phyloP scores from a whole-genome alignment of 2,888 invertebrate species.

The Trissolcus japonicus region DNA sequence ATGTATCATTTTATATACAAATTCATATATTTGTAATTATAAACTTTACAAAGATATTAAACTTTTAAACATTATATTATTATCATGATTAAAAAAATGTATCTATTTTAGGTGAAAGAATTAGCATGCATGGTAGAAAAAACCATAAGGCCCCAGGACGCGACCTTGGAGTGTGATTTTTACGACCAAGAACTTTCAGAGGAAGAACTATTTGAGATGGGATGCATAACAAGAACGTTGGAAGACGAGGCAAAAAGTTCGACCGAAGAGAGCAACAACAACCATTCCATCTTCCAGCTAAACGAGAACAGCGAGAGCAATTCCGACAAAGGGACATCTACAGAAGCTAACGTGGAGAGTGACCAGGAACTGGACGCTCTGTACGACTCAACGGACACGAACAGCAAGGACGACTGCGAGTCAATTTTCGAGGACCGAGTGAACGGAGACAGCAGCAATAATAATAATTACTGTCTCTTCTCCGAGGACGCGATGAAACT shows the following conservation, averaged over 20 bases:
- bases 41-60: constrained; percentile 5
- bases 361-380: constrained; percentile 58
- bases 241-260: constrained; percentile 28
- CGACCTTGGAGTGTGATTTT: constrained; percentile 16
- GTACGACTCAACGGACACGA: constrained; percentile 55
- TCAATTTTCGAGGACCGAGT: constrained; percentile 7
- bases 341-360: constrained; percentile 41
- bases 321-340: constrained; percentile 48
- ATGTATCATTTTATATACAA: too few species aligned
- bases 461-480: constrained; percentile 33
- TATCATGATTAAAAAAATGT: too few species aligned
- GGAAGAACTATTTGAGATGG: constrained; percentile 33
- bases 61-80: too few species aligned
- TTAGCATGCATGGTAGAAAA: constrained; percentile 68
- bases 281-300: constrained; percentile 26
- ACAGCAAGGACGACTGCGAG: constrained; percentile 17
- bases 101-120: constrained; percentile 68
- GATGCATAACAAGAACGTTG: constrained; percentile 30
- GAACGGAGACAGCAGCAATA: constrained; percentile 27
- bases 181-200: constrained; percentile 39
- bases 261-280: constrained; percentile 42
- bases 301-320: constrained; percentile 53
- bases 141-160: constrained; percentile 62
- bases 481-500: constrained; percentile 21
- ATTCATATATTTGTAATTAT: neutral